These are phyloP conservation scores for Limosa lapponica DNA, from an alignment of 2,797 vertebrate species.

Conservation along the genomic window DNA sequence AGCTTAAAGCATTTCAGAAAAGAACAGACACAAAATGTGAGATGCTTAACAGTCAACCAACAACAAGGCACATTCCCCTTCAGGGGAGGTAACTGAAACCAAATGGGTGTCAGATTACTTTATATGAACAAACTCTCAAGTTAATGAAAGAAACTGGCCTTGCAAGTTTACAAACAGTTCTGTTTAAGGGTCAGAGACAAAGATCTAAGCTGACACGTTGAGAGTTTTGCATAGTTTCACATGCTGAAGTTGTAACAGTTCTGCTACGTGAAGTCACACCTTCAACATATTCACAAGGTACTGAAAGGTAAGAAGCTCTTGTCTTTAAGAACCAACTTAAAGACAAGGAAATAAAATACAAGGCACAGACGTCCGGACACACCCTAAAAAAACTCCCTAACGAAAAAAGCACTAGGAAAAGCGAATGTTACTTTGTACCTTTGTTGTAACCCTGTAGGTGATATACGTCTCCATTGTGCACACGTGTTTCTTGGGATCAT, in stretches of 20 bases:
- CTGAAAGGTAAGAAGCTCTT: neutral
- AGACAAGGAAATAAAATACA: neutral
- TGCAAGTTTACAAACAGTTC: neutral
- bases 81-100: neutral
- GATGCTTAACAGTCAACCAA: neutral
- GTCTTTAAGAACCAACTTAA: neutral
- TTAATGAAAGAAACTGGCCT: neutral
- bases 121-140: neutral
- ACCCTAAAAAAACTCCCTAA: neutral
- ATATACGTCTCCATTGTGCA: slow-evolving; percentile 99
- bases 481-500: slow-evolving; percentile 97
- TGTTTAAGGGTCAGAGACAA: neutral
- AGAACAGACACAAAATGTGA: neutral
- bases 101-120: neutral
- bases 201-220: neutral
- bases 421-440: slow-evolving; percentile 76
- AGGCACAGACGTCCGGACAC: neutral
- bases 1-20: neutral
- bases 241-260: neutral
- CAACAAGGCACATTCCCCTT: neutral
- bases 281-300: neutral
- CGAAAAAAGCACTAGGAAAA: neutral
- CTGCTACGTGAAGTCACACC: neutral
- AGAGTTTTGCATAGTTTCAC: neutral
- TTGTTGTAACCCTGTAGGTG: slow-evolving; percentile 95